These are phyloP conservation scores for Meles meles DNA, from an alignment of 2,113 vertebrate species.

Conservation along the genomic window DNA sequence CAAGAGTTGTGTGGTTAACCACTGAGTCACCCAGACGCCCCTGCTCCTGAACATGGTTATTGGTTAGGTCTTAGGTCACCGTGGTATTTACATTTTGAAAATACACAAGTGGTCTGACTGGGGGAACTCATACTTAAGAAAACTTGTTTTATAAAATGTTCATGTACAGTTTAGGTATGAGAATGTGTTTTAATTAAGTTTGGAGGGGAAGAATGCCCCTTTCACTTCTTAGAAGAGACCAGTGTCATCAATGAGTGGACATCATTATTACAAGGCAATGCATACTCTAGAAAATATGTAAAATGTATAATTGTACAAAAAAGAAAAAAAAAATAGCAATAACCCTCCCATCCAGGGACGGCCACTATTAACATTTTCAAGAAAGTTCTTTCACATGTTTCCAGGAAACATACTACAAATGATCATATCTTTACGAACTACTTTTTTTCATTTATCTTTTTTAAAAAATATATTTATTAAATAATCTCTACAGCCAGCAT, in stretches of 20 bases:
- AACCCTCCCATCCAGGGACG: neutral
- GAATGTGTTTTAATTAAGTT: neutral
- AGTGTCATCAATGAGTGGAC: neutral
- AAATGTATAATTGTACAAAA: neutral
- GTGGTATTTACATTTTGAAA: neutral
- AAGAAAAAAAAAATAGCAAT: neutral
- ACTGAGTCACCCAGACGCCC: neutral
- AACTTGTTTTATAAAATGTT: neutral
- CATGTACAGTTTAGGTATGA: neutral
- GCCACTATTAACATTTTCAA: neutral
- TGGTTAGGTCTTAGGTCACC: neutral
- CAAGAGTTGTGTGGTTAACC: neutral
- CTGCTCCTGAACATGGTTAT: neutral
- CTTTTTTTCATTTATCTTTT: neutral
- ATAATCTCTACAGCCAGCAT: neutral
- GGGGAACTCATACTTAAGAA: neutral
- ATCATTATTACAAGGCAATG: neutral
- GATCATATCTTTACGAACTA: neutral
- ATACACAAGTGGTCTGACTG: neutral
- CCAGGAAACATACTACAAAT: neutral
- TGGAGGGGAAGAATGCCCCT: neutral
- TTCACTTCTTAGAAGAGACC: neutral
- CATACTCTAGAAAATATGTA: neutral
- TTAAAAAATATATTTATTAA: neutral
- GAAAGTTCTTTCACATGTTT: neutral